These are phyloP conservation scores for Kryptopterus vitreolus DNA, from an alignment of 2,797 vertebrate species.

Conservation along the genomic window DNA sequence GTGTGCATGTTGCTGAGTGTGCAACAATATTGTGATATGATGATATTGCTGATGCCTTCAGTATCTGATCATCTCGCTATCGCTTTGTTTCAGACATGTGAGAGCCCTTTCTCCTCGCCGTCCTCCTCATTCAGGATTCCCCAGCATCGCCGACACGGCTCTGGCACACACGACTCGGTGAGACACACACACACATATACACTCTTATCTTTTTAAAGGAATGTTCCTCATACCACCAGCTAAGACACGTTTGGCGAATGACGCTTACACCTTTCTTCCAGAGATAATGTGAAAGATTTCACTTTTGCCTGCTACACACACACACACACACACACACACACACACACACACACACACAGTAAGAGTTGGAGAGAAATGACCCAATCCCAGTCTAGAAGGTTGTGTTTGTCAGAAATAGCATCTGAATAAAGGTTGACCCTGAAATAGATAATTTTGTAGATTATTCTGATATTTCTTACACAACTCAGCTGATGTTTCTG, in stretches of 20 bases:
- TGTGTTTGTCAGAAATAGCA: neutral
- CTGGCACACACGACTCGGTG: conserved; percentile 79
- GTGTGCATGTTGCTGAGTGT: neutral
- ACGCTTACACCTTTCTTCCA: neutral
- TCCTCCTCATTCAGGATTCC: conserved; percentile 70
- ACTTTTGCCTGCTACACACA: neutral
- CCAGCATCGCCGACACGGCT: conserved; percentile 76
- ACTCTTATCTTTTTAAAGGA: neutral
- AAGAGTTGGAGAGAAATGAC: no score
- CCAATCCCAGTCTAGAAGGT: neutral
- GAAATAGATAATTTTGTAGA: neutral
- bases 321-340: neutral
- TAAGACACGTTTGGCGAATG: neutral
- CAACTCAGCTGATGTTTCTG: neutral
- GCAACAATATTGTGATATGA: neutral
- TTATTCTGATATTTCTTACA: neutral
- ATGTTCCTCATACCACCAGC: neutral
- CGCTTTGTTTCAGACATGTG: conserved; percentile 70
- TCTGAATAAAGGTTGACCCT: neutral
- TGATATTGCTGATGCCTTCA: neutral
- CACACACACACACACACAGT: neutral
- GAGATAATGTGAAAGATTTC: neutral
- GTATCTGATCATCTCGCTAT: neutral
- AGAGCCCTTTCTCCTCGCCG: conserved; percentile 87
- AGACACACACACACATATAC: conserved; percentile 50